phyloP scores from a whole-genome alignment of 1,140 invertebrate species.

The Sarcophaga peregrina region DNA sequence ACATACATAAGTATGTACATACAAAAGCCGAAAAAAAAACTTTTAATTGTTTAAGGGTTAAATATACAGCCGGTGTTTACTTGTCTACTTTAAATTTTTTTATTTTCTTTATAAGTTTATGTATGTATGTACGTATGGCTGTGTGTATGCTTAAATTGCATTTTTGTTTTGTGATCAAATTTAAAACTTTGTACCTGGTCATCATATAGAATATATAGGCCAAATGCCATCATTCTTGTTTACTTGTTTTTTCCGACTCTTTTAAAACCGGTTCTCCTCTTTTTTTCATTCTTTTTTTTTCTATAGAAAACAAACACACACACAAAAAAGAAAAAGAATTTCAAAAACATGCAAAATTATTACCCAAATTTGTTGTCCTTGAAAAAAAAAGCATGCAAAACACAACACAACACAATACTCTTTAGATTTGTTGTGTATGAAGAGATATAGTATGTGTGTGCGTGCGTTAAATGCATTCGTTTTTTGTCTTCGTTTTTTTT shows the following conservation, averaged over 20 bases:
- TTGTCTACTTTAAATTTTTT: not conserved
- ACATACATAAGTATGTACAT: no score
- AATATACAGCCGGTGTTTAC: not conserved
- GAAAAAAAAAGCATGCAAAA: not conserved
- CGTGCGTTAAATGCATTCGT: no score
- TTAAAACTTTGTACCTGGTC: not conserved
- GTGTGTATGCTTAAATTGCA: not conserved
- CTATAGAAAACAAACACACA: no score
- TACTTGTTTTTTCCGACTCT: not conserved
- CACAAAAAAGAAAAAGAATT: no score
- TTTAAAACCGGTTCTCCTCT: not conserved
- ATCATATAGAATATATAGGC: constrained; percentile 56
- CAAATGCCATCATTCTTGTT: constrained; percentile 63
- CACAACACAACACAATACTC: not conserved
- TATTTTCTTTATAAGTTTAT: not conserved
- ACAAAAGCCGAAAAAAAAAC: no score
- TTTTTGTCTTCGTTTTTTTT: no score
- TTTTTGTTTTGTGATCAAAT: not conserved
- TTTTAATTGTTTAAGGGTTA: constrained; percentile 15
- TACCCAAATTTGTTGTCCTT: constrained; percentile 48
- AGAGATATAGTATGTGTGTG: no score
- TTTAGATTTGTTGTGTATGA: no score
- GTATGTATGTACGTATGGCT: no score
- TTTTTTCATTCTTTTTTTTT: no score
- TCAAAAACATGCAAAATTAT: not conserved